Conservation (phyloP, 1,140 invertebrate species). For the Aradophagus sp. region DNA sequence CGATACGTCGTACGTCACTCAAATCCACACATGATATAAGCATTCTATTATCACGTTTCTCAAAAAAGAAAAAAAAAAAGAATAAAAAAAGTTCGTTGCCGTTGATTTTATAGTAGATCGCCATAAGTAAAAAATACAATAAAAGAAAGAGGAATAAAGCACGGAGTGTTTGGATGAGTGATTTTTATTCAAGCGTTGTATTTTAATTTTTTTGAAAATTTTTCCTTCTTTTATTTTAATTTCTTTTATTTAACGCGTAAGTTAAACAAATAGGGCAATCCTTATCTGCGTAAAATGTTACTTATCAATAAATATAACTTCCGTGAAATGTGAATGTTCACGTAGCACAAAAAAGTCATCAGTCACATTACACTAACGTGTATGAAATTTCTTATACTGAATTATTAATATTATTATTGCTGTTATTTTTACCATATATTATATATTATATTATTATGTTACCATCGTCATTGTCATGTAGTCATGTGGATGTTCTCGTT, state of each 20-base stretch:
- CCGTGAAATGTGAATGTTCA: conserved; percentile 63
- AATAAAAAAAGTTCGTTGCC: conserved; percentile 16
- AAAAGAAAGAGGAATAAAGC: conserved; percentile 44
- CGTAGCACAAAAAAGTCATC: conserved; percentile 62
- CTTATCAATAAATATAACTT: conserved; percentile 61
- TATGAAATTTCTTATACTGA: conserved; percentile 61
- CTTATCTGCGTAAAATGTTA: conserved; percentile 56
- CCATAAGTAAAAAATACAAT: conserved; percentile 27
- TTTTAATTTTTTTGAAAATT: conserved; percentile 37
- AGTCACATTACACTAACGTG: conserved; percentile 56
- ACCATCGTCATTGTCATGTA: conserved; percentile 60
- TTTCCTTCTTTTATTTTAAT: no score
- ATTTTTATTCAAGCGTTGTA: conserved; percentile 20
- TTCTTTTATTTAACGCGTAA: conserved; percentile 46
- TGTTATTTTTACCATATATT: conserved; percentile 61
- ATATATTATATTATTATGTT: conserved; percentile 61
- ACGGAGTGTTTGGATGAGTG: conserved; percentile 46
- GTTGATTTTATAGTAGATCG: conserved; percentile 24
- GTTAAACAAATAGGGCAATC: conserved; percentile 50
- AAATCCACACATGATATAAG: conserved; percentile 28
- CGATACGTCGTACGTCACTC: conserved; percentile 37
- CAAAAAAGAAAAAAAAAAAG: conserved; percentile 9
- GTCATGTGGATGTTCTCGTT: conserved; percentile 60
- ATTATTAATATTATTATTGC: conserved; percentile 60
- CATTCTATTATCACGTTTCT: conserved; percentile 50